Evolutionary conservation across 2,888 invertebrate species (phyloP), one percentile per base, ranked within the genome.

Genomic region (Drosophila atripex): DNA sequence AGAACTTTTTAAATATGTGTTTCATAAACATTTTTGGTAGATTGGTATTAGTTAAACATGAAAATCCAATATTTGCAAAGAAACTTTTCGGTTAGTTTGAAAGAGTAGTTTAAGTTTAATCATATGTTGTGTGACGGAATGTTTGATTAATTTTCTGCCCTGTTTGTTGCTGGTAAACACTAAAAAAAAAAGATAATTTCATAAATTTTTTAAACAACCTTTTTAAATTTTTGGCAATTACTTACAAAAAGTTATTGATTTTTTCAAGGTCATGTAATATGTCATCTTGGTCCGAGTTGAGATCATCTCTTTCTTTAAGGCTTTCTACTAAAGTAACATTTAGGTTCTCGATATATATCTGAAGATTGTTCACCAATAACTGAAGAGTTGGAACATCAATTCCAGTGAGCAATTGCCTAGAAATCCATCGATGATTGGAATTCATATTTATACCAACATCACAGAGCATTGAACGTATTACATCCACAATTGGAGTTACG

Each of bases 341-440:
- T 1, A 71, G 30, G 5, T 49, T 43, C 45, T 65, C 47, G 25
- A 72, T 59, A 35, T 59, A 59, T n/a, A 45, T 18, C n/a, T 72
- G 54, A n/a, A 72, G 41, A 39, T 46, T 65, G 28, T 72, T 59
- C 14, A 71, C 71, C 43, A 72, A 53, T 28, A 65, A 41, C 30
- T 72, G 51, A 8, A 72, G 55, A 32, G 39, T 38, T 39, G 41
- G 39, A 14, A 49, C 55, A 28, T 52, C 55, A 9, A 65, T 54
- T 53, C 70, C 72, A 23, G 72, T 72, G 25, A 72, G 72, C 45
- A 72, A 52, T 51, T 72, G 72, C 11, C 72, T 64, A 14, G 71
- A 72, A 12, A 72, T 65, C 72, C 72, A 72, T 1, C 71, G 52
- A 52, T 71, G 65, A 25, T 65, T 55, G 16, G 52, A 58, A 45